Percentiles rank a stretch among this genome's conserved stretches.
These are phyloP conservation scores for Porites rus DNA, from an alignment of 92 coral and sea anemone genomes.

Conservation along the genomic window DNA sequence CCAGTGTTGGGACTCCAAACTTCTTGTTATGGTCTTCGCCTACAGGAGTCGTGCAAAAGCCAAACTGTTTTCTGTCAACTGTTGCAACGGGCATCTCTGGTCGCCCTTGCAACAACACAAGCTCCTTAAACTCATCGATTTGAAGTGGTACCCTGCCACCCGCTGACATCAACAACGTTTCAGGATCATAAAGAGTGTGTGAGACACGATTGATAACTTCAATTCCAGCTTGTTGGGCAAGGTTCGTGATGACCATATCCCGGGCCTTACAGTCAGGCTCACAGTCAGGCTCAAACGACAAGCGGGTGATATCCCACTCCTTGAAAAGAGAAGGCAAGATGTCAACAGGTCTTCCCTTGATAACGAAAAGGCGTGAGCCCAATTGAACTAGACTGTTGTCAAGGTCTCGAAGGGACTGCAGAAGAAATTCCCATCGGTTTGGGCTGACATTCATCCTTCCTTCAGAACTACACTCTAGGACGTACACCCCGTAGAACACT, in stretches of 20 bases:
- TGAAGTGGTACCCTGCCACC: conserved; percentile 47
- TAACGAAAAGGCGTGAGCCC: conserved; percentile 76
- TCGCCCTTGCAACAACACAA: conserved; percentile 22
- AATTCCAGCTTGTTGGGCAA: conserved; percentile 63
- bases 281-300: conserved; percentile 77
- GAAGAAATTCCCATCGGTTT: conserved; percentile 73
- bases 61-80: conserved; percentile 54
- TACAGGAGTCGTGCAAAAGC: conserved; percentile 73
- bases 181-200: conserved; percentile 81
- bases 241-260: conserved; percentile 52
- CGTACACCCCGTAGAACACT: conserved; percentile 84
- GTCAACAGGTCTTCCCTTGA: conserved; percentile 66
- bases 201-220: conserved; percentile 74
- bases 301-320: conserved; percentile 74
- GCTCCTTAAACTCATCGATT: conserved; percentile 63
- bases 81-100: conserved; percentile 32
- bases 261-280: conserved; percentile 74
- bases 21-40: conserved; percentile 37
- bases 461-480: conserved; percentile 67
- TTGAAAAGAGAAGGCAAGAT: conserved; percentile 59
- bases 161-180: conserved; percentile 33
- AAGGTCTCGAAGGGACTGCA: conserved; percentile 82
- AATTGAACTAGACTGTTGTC: conserved; percentile 69
- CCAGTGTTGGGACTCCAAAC: conserved; percentile 71
- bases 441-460: conserved; percentile 47